phyloP scores from a whole-genome alignment of 2,888 invertebrate species.

The Drosophila emarginata region DNA sequence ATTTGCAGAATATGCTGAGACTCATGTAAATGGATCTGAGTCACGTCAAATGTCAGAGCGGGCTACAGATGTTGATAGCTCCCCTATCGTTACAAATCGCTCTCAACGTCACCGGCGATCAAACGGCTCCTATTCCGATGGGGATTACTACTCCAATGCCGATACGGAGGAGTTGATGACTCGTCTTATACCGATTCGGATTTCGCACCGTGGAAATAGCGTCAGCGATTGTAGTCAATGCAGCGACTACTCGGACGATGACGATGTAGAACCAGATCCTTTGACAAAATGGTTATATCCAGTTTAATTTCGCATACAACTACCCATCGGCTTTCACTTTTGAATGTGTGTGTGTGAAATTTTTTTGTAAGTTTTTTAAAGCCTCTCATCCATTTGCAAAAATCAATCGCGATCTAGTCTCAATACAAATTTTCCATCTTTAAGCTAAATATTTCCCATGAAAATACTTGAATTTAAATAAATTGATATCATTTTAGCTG shows the following conservation, averaged over 20 bases:
- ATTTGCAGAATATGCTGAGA: neutral
- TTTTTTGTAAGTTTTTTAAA: too few species aligned
- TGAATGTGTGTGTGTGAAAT: neutral
- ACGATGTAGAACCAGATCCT: neutral
- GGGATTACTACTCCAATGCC: constrained; percentile 27
- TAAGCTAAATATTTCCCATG: constrained; percentile 6
- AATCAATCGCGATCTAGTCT: too few species aligned
- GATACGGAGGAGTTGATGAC: neutral
- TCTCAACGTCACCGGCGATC: neutral
- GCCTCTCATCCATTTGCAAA: too few species aligned
- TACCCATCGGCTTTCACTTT: neutral
- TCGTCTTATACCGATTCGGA: neutral
- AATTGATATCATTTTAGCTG: constrained; percentile 21
- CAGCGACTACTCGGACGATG: constrained; percentile 51
- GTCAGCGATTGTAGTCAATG: constrained; percentile 60
- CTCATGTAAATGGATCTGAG: neutral
- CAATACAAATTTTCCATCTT: too few species aligned
- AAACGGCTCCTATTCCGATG: constrained; percentile 1
- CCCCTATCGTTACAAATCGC: neutral
- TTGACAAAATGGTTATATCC: constrained; percentile 34
- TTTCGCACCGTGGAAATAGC: constrained; percentile 53
- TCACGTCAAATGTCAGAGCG: neutral
- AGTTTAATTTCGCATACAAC: neutral
- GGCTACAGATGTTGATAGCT: neutral
- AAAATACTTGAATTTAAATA: constrained; percentile 52